Evolutionary conservation across 2,113 vertebrate genomes (phyloP), one percentile per base, ranked within the genome.

Genomic region (Clarias macrocephalus): DNA sequence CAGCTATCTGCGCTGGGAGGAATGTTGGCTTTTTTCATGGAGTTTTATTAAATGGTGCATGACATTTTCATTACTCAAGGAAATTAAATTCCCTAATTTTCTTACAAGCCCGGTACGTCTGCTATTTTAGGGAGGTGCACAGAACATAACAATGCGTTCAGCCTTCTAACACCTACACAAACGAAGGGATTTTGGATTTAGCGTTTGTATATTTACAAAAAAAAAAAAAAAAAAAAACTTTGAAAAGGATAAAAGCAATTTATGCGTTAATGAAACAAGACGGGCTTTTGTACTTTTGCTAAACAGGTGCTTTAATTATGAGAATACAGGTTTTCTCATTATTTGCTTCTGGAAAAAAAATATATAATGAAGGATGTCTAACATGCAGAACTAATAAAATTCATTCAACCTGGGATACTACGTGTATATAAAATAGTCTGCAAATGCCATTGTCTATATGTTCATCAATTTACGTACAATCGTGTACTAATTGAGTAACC

Each of bases 11-110:
- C 92, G 59, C 84, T 62, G 84, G 83, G 91, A 87, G 92, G 92
- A 93, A 94, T 90, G 48, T 91, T 89, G 91, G 94, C 93, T 95
- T 95, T 95, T 95, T 95, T 94, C 94, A 94, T 91, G 84, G 92
- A 95, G 91, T 95, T 96, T 96, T 95, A 96, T 95, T 95, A 96
- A 96, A 96, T 95, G 94, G 94, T 95, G 95, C 95, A 95, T 96
- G 95, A 95, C 95, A 96, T 96, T 96, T 95, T 95, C 95, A 96
- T 96, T 96, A 95, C 95, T 95, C 95, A 94, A 95, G 94, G 94
- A 95, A 96, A 96, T 96, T 96, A 95, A 95, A 96, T 95, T 95
- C 92, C 92, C 94, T 95, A 95, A 95, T 96, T 96, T 95, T 95
- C 95, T 95, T 94, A 95, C 95, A 95, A 95, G 93, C 93, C 92